Evolutionary conservation across 2,888 invertebrate species (phyloP), one percentile per base, ranked within the genome.

Genomic region (Craniophora ligustri): DNA sequence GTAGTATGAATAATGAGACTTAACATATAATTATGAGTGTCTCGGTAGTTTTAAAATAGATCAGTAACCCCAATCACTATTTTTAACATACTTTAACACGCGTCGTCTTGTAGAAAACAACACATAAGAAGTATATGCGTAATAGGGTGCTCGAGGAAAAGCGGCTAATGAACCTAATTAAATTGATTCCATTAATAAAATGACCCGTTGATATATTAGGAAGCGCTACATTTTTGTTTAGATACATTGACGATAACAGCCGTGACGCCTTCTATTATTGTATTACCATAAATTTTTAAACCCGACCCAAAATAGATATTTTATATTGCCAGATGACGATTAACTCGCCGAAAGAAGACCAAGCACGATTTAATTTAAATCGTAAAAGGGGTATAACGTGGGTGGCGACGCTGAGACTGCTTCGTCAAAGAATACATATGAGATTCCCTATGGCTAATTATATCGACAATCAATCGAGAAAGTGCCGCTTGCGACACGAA

Each of bases 401-500:
- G 71, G 67, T 64, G 65, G 72, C 58, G 58, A 48, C 32, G 31
- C 45, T n/a, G 41, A 38, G 56, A 73, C 74, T 69, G 64, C 56
- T 39, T 68, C 57, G 60, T 65, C 68, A 58, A 63, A 55, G 61
- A 56, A 41, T 59, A 68, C 48, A 56, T 63, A 70, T 60, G 67
- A 70, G 67, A 62, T 67, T 68, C 63, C 63, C 58, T 65, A 58
- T 51, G 69, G 73, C 78, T 86, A 87, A 85, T 85, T 82, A 83
- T 84, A 87, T 78, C 76, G 74, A 79, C 79, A 82, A 83, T 85
- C 84, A 86, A 87, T 87, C 80, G 83, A 81, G 83, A 84, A 79
- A 84, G 79, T 80, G 81, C 68, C 77, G 77, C 73, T 67, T 67
- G 76, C 68, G 79, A 82, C 81, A 78, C 67, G 63, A 82, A 82